A percentile compares a stretch with the other conserved stretches of the same genome.
phyloP scores from a whole-genome alignment of 1,140 invertebrate genomes.

The Drosophila sp. region DNA sequence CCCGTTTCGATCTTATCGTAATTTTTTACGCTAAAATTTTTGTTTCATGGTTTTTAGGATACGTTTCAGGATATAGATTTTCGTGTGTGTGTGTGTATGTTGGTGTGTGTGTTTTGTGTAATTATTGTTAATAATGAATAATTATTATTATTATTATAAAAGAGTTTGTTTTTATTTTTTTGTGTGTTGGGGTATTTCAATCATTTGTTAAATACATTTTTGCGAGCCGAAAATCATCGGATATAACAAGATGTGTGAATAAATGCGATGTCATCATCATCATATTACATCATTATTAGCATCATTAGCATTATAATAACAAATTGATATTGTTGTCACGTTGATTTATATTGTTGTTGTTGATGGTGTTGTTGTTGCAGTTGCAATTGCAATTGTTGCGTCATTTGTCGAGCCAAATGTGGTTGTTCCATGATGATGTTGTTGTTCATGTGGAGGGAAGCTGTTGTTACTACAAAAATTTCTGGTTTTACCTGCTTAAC shows the following conservation, averaged over 20 bases:
- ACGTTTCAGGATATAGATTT: slow-evolving; percentile 11
- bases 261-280: slow-evolving; percentile 83
- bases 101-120: slow-evolving; percentile 14
- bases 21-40: slow-evolving; percentile 35
- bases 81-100: slow-evolving; percentile 18
- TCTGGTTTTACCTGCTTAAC: slow-evolving; percentile 62
- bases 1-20: slow-evolving; percentile 24
- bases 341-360: slow-evolving; percentile 42
- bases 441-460: slow-evolving; percentile 74
- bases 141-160: slow-evolving; percentile 38
- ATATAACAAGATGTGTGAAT: slow-evolving; percentile 81
- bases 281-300: slow-evolving; percentile 57
- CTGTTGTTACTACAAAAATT: slow-evolving; percentile 71
- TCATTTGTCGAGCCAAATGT: slow-evolving; percentile 27
- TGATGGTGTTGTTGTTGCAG: slow-evolving; percentile 32
- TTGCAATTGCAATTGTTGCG: slow-evolving; percentile 37
- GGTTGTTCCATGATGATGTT: slow-evolving; percentile 21
- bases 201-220: slow-evolving; percentile 80
- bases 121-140: slow-evolving; percentile 33
- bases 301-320: slow-evolving; percentile 51
- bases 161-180: slow-evolving; percentile 27
- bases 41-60: not conserved
- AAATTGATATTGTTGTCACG: slow-evolving; percentile 56
- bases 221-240: slow-evolving; percentile 82
- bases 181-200: slow-evolving; percentile 44